A percentile compares a stretch with the other conserved stretches of the same genome.
Evolutionary conservation across 1,140 invertebrate species (phyloP).

Genomic region (Cataglyphis hispanica): DNA sequence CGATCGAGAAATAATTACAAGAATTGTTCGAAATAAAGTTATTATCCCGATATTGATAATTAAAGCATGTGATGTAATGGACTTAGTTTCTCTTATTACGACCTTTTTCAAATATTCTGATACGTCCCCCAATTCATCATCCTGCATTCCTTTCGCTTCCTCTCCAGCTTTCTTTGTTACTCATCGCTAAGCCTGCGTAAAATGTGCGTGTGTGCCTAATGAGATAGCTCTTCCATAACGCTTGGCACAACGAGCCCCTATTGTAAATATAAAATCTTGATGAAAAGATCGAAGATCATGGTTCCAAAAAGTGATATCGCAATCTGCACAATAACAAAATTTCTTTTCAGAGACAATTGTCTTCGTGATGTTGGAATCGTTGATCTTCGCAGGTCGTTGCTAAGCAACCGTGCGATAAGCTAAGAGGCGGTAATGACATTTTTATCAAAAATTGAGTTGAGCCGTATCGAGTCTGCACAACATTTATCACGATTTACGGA

Average conservation of each 20-base stretch:
- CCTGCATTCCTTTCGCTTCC: conserved; percentile 28
- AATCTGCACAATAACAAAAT: not conserved
- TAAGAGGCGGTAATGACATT: conserved; percentile 41
- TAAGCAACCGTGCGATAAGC: conserved; percentile 45
- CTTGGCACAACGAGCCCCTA: conserved; percentile 70
- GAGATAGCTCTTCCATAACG: conserved; percentile 72
- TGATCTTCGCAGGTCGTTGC: conserved; percentile 25
- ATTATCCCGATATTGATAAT: conserved; percentile 48
- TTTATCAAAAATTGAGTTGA: conserved; percentile 12
- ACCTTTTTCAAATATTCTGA: conserved; percentile 59
- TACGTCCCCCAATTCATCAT: conserved; percentile 10
- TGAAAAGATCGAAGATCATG: conserved; percentile 35
- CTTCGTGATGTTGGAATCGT: conserved; percentile 19
- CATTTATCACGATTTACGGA: not conserved
- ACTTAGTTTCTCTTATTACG: conserved; percentile 57
- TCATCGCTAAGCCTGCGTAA: conserved; percentile 76
- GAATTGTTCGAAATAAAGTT: conserved; percentile 51
- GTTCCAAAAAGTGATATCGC: conserved; percentile 28
- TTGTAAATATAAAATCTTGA: conserved; percentile 52
- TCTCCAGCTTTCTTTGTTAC: conserved; percentile 63
- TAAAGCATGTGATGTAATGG: conserved; percentile 50
- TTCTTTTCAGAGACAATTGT: not conserved
- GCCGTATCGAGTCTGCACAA: not conserved
- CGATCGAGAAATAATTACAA: conserved; percentile 10
- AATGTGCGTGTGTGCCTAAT: conserved; percentile 73